Percentiles rank a stretch among this genome's conserved stretches.
Conservation (phyloP, 1,140 invertebrate species). For the Rhizoglyphus robini region DNA sequence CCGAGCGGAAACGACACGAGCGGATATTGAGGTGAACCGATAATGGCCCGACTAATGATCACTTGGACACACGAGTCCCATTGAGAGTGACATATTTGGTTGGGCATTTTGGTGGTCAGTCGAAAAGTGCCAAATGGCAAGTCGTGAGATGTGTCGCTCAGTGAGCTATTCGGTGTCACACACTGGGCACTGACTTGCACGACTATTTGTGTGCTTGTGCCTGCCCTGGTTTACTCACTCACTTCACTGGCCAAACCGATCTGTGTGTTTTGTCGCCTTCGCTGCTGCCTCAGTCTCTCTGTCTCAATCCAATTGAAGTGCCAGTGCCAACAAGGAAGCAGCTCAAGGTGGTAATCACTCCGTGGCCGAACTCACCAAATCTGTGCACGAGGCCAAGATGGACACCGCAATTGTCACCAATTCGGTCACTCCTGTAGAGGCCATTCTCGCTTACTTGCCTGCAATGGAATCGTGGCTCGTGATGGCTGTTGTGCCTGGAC, state of each 20-base stretch:
- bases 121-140: too few species aligned
- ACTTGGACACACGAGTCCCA: too few species aligned
- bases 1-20: too few species aligned
- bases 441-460: slow-evolving; percentile 67
- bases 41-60: too few species aligned
- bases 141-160: neutral
- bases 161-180: neutral
- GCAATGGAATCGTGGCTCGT: slow-evolving; percentile 77
- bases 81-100: too few species aligned
- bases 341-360: neutral
- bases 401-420: slow-evolving; percentile 85
- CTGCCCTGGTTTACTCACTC: slow-evolving; percentile 96
- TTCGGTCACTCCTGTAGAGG: slow-evolving; percentile 68
- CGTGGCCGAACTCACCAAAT: too few species aligned
- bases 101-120: too few species aligned
- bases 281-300: too few species aligned
- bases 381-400: slow-evolving; percentile 86
- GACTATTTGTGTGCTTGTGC: slow-evolving; percentile 95
- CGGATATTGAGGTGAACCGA: too few species aligned
- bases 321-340: slow-evolving; percentile 55
- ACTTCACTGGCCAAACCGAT: slow-evolving; percentile 84
- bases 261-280: too few species aligned
- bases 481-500: slow-evolving; percentile 98
- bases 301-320: too few species aligned
- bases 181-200: slow-evolving; percentile 28